Base-by-base conservation (phyloP, 2,113 vertebrate genomes). In the Zosterops borbonicus region DNA sequence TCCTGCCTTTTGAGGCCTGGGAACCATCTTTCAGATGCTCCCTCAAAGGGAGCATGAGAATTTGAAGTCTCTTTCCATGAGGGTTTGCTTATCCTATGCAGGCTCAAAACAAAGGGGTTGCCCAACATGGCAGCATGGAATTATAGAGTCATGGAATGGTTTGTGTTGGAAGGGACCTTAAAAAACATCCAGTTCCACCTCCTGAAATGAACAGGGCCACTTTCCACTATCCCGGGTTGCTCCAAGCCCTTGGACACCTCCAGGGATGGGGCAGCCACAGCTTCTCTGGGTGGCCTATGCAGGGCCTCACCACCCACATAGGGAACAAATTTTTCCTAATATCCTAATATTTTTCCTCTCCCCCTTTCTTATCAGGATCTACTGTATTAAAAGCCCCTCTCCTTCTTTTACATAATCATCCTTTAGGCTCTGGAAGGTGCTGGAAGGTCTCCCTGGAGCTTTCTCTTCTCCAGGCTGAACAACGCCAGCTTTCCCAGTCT, bases 261-360 rank as follows among this genome's bases (percentile, higher is more conserved):
- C 53, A 60, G 62, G 46, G 24, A 67, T 74, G n/a, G 29, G 21
- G 8, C 70, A 76, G 55, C 47, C 70, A 68, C 70, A 89, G 46
- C 16, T 75, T 49, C 63, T 69, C 46, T 41, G 53, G 16, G 15
- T 11, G 53, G 0, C 35, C 31, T 7, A 12, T 27, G 79, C 62
- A 55, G 29, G 24, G 13, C 14, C 20, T 47, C 11, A 0, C 11
- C 47, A 47, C 11, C 16, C 14, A 1, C 10, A 28, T 0, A 70
- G 41, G 9, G 21, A 63, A 9, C 0, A 20, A 20, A 8, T 76
- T 89, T 12, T 35, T 25, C 12, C 11, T 69, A 55, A 35, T 42
- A 42, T 22, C 37, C 37, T 37, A 37, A 37, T 37, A 37, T 37
- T 37, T 37, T 37, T 37, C 37, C 9, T 55, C 21, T 47, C 24